These are phyloP conservation scores for Cnemophilus loriae DNA, from an alignment of 2,113 vertebrate species.

Conservation along the genomic window DNA sequence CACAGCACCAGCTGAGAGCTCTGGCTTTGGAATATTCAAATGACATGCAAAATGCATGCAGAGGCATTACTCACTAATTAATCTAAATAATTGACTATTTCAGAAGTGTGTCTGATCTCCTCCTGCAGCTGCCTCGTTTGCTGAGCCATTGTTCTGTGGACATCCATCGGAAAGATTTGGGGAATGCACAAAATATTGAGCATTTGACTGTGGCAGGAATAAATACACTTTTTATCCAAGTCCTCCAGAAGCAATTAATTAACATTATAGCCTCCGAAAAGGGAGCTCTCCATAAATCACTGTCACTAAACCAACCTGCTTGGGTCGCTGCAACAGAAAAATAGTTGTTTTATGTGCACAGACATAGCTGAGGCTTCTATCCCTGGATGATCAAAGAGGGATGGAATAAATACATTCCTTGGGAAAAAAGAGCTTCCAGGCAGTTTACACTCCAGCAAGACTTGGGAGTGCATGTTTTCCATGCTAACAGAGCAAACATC, in stretches of 20 bases:
- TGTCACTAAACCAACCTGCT: not conserved
- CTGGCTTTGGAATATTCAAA: not conserved
- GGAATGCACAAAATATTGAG: constrained; percentile 1
- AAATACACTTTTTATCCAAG: constrained; percentile 27
- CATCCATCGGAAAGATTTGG: not conserved
- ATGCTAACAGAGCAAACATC: not conserved
- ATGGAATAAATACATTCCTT: not conserved
- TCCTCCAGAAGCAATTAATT: constrained; percentile 28
- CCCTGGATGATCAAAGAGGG: not conserved
- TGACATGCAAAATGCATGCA: constrained; percentile 12
- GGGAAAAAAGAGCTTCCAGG: not conserved
- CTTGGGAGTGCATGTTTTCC: not conserved
- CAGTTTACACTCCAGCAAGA: not conserved
- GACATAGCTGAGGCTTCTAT: not conserved
- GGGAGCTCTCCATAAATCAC: not conserved
- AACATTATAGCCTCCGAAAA: not conserved
- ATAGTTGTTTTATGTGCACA: not conserved
- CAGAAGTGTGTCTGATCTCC: not conserved
- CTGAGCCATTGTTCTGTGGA: constrained; percentile 15
- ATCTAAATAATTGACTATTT: constrained; percentile 24
- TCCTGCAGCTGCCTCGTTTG: not conserved
- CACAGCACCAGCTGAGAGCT: not conserved
- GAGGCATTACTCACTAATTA: constrained; percentile 42
- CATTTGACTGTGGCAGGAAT: not conserved
- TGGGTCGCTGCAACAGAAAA: not conserved